Conservation (phyloP, 1,140 invertebrate genomes). For the Hestina assimilis region DNA sequence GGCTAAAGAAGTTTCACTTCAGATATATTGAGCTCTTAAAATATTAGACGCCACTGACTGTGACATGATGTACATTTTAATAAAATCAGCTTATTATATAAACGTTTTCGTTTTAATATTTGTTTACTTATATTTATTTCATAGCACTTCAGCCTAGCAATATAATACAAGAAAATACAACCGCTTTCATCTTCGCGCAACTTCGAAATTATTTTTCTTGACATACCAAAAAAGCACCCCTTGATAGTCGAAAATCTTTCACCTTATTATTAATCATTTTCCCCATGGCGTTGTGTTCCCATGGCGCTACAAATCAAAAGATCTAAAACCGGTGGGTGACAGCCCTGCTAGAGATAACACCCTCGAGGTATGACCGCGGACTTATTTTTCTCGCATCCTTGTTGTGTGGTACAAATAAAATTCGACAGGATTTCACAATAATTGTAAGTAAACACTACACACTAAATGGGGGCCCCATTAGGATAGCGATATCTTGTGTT, state of each 20-base stretch:
- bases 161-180: background rate
- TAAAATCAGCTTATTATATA: too few relatives aligned
- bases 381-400: constrained; percentile 38
- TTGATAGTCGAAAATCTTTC: constrained; percentile 21
- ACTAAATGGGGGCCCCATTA: too few relatives aligned
- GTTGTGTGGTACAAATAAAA: constrained; percentile 10
- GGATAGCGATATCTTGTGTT: too few relatives aligned
- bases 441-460: background rate
- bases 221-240: constrained; percentile 17
- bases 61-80: too few relatives aligned
- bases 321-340: constrained; percentile 26
- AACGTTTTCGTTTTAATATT: too few relatives aligned
- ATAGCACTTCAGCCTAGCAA: too few relatives aligned
- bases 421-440: too few relatives aligned
- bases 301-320: constrained; percentile 34
- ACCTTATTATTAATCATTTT: constrained; percentile 33
- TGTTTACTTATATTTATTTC: too few relatives aligned
- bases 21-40: too few relatives aligned
- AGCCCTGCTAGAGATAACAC: constrained; percentile 31
- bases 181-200: background rate
- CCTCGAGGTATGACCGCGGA: constrained; percentile 32
- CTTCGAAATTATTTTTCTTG: constrained; percentile 20
- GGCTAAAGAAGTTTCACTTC: too few relatives aligned
- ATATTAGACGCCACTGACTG: too few relatives aligned
- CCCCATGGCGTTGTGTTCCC: constrained; percentile 12